Conservation (phyloP, 2,888 invertebrate species). For the Molanna angustata region DNA sequence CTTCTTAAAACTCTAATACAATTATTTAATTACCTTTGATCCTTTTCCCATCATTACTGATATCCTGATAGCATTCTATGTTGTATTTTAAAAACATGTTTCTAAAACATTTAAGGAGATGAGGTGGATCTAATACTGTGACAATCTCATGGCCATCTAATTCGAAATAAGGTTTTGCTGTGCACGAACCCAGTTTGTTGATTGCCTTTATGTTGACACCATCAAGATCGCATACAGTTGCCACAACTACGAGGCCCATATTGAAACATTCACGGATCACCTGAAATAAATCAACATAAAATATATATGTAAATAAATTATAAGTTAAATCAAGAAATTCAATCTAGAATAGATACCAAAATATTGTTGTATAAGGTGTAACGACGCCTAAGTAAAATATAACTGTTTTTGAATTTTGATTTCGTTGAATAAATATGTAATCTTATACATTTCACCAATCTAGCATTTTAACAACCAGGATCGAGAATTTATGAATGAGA, state of each 20-base stretch:
- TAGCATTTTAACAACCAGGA: no score
- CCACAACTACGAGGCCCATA: not conserved
- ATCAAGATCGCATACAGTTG: not conserved
- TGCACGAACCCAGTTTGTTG: not conserved
- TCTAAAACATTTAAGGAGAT: slow-evolving; percentile 17
- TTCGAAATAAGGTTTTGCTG: slow-evolving; percentile 11
- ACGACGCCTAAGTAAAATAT: no score
- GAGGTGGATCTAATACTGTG: slow-evolving; percentile 19
- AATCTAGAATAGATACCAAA: no score
- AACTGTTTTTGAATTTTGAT: no score
- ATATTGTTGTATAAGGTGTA: no score
- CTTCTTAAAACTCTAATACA: not conserved
- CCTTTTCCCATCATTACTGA: not conserved
- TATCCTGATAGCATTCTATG: not conserved
- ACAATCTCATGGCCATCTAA: slow-evolving; percentile 15
- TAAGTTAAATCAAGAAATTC: no score
- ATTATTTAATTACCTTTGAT: not conserved
- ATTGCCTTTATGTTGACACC: not conserved
- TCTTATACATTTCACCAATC: no score
- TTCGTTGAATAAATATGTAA: no score
- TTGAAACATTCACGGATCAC: not conserved
- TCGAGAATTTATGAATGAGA: no score
- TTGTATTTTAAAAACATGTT: slow-evolving; percentile 14
- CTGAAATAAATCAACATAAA: no score
- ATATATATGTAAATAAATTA: no score